Base-by-base conservation (phyloP, 2,888 invertebrate species). In the Erpobdella octoculata region DNA sequence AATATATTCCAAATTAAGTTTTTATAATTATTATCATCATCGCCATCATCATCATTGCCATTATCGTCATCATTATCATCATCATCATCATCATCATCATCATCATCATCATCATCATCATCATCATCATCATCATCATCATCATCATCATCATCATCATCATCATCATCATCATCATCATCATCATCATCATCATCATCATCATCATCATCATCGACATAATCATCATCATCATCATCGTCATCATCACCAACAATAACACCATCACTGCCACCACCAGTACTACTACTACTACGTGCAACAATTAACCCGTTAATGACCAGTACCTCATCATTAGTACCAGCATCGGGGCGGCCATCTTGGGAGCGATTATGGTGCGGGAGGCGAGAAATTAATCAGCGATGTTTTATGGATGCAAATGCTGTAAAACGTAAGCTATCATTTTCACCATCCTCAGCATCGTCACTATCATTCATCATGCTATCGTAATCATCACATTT, bases 161-260 rank as follows among this genome's bases (percentile, higher is more conserved):
- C 65, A 15, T 65, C 37, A 65, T 65, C 65, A 37, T 65, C 65
- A 65, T 65, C 65, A 37, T 65, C 65, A 65, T 38, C 65, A 65
- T 65, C 65, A 9, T 65, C 37, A 65, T 65, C 38, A 38, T 65
- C 38, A 65, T 65, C 65, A n/a, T 65, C 38, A n/a, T 38, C 38
- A 37, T 65, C 65, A 37, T 65, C 37, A 37, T 65, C 38, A 38
- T 65, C 65, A 65, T 65, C 65, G 9, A 8, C 38, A n/a, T 37
- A 36, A 65, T 65, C 65, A 37, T 65, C 38, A 37, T 35, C 65
- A 65, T 65, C 65, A 37, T 37, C 65, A 65, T 65, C 37, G 25
- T 37, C 38, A 21, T 65, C 38, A 65, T 35, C 37, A 65, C 2
- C 35, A 31, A 15, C 64, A 4, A n/a, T n/a, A n/a, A n/a, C n/a